Conservation (phyloP, 2,797 vertebrate genomes). For the Zonotrichia albicollis region DNA sequence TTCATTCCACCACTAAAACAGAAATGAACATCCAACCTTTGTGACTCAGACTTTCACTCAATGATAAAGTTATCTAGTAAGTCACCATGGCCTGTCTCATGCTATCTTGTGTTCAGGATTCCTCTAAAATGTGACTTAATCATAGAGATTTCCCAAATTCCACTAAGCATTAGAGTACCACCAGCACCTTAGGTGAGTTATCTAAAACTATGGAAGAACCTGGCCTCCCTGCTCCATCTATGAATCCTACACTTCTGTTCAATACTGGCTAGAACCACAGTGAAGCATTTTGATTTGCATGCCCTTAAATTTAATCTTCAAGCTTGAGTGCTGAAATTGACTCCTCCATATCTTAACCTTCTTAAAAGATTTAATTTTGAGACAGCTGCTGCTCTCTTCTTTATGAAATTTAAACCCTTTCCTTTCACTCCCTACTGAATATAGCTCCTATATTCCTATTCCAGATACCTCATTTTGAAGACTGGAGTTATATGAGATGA, state of each 20-base stretch:
- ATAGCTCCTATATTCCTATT: neutral
- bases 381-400: neutral
- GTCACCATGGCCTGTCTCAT: neutral
- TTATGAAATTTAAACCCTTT: neutral
- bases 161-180: neutral
- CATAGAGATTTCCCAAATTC: neutral
- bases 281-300: neutral
- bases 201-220: neutral
- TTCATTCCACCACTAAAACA: neutral
- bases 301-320: constrained; percentile 1
- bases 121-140: neutral
- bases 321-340: neutral
- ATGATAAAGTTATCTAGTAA: neutral
- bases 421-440: neutral
- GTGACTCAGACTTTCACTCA: neutral
- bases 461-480: neutral
- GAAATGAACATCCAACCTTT: neutral
- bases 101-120: neutral
- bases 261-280: neutral
- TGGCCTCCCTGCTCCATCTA: neutral
- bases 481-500: neutral
- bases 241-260: neutral
- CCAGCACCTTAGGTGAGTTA: neutral
- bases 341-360: neutral
- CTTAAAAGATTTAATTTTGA: constrained; percentile 34